Base-by-base conservation (phyloP, 1,140 invertebrate genomes). In the Caerostris extrusa region DNA sequence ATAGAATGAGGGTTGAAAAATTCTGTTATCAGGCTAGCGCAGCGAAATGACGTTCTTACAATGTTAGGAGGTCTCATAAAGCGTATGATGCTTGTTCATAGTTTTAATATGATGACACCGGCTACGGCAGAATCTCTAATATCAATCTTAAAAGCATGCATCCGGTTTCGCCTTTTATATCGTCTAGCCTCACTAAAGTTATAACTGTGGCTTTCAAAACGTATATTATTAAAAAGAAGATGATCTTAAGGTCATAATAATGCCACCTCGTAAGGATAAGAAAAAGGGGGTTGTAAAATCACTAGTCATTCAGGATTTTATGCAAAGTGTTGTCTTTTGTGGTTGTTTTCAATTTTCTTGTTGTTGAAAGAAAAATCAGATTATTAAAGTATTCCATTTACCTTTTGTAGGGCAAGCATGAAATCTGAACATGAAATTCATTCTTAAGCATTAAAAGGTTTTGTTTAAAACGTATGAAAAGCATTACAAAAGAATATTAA, bases 31-130 rank as follows among this genome's bases (percentile, higher is more conserved):
- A 19, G 19, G 3, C 67, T 8, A 19, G 7, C 19, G 67, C 67
- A 71, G 67, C 19, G 34, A 69, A 71, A 34, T 71, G 67, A 19
- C 19, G 67, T 61, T 61, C 60, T 61, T 10, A 61, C 60, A 61
- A 61, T 61, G 60, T 61, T 61, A 14, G 7, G 60, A 61, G 8
- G 8, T 14, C 67, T 3, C 67, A 34, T 71, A 71, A 71, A 71
- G 67, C 67, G 7, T 71, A 8, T n/a, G 67, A 34, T 34, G 67
- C 4, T n/a, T 69, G 67, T 5, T 69, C 67, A 69, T 19, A 69
- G 67, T 69, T 69, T 69, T n/a, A 69, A 69, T 69, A 69, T 69
- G 67, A 69, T 69, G 67, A 69, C 67, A 6, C 67, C 7, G 17
- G 17, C 67, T 69, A 19, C n/a, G 67, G 67, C 17, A 69, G 67